Percentiles rank a stretch among this genome's conserved stretches.
phyloP scores from a whole-genome alignment of 2,113 vertebrate species.

The Ceyx cyanopectus region DNA sequence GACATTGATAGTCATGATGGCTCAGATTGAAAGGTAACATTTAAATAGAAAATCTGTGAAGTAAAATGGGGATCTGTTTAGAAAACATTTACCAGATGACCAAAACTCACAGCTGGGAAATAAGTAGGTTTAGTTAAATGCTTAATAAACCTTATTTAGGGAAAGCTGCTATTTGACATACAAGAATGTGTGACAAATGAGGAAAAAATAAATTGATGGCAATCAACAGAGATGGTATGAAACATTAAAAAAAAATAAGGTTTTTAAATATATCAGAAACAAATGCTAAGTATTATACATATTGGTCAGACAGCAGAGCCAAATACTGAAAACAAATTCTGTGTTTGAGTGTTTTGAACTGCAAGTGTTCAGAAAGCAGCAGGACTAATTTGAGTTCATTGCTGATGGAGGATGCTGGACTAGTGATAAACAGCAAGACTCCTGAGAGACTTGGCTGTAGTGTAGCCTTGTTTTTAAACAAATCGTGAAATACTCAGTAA shows the following conservation, averaged over 20 bases:
- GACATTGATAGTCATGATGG: background rate
- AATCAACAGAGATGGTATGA: background rate
- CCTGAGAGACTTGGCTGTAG: background rate
- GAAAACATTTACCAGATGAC: background rate
- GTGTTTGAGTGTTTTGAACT: background rate
- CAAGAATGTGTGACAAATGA: background rate
- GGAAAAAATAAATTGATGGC: background rate
- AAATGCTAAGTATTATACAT: background rate
- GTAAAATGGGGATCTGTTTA: background rate
- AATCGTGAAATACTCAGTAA: background rate
- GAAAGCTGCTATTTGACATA: background rate
- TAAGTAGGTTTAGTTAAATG: background rate
- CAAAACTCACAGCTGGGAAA: background rate
- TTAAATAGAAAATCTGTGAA: slow-evolving; percentile 18
- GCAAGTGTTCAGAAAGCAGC: background rate
- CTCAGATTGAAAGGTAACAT: background rate
- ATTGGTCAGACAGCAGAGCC: background rate
- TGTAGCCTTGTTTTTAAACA: background rate
- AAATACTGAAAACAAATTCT: slow-evolving; percentile 1
- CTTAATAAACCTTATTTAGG: background rate
- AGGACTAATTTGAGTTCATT: background rate
- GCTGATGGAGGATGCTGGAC: background rate
- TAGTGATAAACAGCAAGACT: background rate
- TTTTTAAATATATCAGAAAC: background rate
- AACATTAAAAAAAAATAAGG: background rate